Base-by-base conservation (phyloP, 64 coral and sea anemone genomes). In the Platygyra sinensis region DNA sequence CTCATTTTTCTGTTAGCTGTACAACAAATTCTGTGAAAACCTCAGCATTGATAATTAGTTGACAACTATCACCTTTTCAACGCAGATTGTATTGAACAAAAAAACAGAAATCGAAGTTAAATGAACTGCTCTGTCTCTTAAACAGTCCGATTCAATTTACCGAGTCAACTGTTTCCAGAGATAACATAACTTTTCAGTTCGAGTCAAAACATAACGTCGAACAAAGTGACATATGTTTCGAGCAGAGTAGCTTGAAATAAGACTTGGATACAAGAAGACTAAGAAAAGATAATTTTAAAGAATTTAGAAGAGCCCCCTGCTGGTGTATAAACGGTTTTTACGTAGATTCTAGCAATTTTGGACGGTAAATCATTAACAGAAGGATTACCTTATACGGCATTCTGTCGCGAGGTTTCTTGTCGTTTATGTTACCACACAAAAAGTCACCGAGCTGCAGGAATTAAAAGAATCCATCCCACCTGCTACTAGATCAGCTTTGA, bases 311-410 rank as follows among this genome's bases (percentile, higher is more conserved):
- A 24, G 36, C 33, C 10, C n/a, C 63, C 81, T 50, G 74, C 20
- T 77, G 36, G 42, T 49, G 1, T 14, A 67, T 65, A 5, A 83
- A 42, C 25, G 10, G 19, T 38, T 42, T 69, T 14, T 5, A 63
- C 4, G 80, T 36, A 27, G 20, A 51, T 85, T 72, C 11, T 15
- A 51, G n/a, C 28, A 27, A 25, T 25, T 71, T 72, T 85, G 6
- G 39, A 42, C 10, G 24, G 18, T 85, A 51, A 49, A 71, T 31
- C 9, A 51, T 3, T 24, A 85, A 39, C 63, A 71, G 32, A 9
- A 51, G 71, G 8, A 71, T 85, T 69, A 10, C 81, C 81, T 69
- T 84, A 71, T 85, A 71, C 24, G 81, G 81, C 24, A 85, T 69
- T 27, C 29, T 16, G 39, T 24, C 81, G 33, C 22, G 4, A 51